Evolutionary conservation across 2,113 vertebrate species (phyloP).

Genomic region (Eidolon helvum): DNA sequence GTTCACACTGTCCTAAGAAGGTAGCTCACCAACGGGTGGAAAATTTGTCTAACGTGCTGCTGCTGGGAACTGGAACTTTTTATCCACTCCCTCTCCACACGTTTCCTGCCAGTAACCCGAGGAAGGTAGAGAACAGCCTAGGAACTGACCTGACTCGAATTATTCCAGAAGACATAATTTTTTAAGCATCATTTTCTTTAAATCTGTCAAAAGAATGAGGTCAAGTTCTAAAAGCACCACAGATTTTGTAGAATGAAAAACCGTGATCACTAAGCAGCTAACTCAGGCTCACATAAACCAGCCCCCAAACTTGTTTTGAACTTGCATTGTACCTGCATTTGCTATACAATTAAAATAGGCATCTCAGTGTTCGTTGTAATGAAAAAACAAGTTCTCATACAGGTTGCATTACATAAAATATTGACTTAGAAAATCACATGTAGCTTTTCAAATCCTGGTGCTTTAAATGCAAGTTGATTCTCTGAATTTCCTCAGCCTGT

Average conservation of each 20-base stretch:
- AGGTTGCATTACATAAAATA: slow-evolving; percentile 44
- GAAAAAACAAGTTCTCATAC: slow-evolving; percentile 9
- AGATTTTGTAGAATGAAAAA: slow-evolving; percentile 34
- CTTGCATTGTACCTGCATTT: not conserved
- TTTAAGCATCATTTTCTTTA: slow-evolving; percentile 38
- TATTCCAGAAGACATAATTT: not conserved
- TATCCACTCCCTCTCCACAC: not conserved
- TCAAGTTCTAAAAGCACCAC: not conserved
- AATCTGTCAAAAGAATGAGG: not conserved
- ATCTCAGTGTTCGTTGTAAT: not conserved
- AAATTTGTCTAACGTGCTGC: not conserved
- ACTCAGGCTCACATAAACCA: not conserved
- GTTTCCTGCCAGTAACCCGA: not conserved
- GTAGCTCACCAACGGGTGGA: not conserved
- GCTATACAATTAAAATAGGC: not conserved
- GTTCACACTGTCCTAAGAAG: not conserved
- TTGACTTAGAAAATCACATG: slow-evolving; percentile 1
- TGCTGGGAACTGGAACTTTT: not conserved
- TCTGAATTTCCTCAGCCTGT: not conserved
- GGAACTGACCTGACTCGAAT: not conserved
- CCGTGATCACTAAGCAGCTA: not conserved
- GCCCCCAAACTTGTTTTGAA: slow-evolving; percentile 40
- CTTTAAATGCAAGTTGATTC: slow-evolving; percentile 2
- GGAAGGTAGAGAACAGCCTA: not conserved
- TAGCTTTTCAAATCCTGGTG: slow-evolving; percentile 12